These are phyloP conservation scores for Chiloscyllium punctatum DNA, from an alignment of 2,797 vertebrate species.

Conservation along the genomic window DNA sequence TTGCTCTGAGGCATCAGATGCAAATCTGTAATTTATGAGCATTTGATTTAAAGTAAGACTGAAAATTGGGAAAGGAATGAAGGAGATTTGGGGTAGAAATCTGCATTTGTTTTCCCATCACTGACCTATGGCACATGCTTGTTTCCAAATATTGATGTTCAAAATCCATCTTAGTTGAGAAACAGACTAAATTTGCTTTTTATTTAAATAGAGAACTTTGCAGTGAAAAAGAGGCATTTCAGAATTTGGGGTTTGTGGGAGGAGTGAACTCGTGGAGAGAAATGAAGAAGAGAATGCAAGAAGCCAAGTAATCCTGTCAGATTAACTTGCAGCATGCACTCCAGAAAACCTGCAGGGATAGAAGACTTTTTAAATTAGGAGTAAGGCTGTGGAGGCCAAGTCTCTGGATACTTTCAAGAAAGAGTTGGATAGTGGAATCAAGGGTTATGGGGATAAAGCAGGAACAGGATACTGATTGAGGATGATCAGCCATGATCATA, in stretches of 20 bases:
- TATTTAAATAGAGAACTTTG: background rate
- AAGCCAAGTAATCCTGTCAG: background rate
- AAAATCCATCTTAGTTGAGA: background rate
- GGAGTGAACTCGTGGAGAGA: background rate
- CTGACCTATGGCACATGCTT: background rate
- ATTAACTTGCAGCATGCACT: background rate
- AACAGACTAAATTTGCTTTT: background rate
- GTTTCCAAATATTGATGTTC: background rate
- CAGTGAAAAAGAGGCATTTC: background rate
- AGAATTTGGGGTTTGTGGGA: background rate
- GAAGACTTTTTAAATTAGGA: background rate
- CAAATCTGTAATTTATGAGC: background rate
- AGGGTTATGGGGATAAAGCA: too few relatives aligned
- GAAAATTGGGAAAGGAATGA: too few relatives aligned
- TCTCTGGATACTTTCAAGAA: too few relatives aligned
- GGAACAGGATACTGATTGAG: too few relatives aligned
- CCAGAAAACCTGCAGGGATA: background rate
- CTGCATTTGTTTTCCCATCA: background rate
- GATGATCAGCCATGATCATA: too few relatives aligned
- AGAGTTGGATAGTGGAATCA: too few relatives aligned
- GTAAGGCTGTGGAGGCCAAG: too few relatives aligned
- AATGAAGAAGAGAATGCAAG: background rate
- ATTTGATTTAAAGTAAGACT: background rate
- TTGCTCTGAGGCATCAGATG: background rate
- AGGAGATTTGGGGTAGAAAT: background rate